Conservation (phyloP, 2,888 invertebrate species). For the Teinopalpus imperialis region DNA sequence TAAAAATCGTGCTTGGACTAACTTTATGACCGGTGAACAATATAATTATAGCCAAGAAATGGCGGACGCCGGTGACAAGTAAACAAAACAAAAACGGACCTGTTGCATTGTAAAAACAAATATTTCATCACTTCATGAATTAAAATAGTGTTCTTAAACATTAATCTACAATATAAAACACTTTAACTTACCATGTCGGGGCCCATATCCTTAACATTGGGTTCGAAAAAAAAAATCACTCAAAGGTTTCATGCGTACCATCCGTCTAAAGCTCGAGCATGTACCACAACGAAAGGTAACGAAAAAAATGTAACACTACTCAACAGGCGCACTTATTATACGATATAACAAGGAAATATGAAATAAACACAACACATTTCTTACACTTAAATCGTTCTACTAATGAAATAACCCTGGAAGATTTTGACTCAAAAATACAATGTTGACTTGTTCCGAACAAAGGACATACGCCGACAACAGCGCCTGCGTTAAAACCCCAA, state of each 20-base stretch:
- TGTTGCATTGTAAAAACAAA: conserved; percentile 75
- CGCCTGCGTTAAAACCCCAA: conserved; percentile 75
- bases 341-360: conserved; percentile 42
- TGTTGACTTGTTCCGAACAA: conserved; percentile 82
- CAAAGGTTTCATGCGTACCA: conserved; percentile 85
- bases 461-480: conserved; percentile 79
- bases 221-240: conserved; percentile 85
- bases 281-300: conserved; percentile 62
- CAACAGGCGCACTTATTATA: conserved; percentile 46
- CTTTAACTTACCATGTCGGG: conserved; percentile 87
- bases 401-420: conserved; percentile 55
- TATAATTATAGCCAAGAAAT: conserved; percentile 71
- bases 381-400: conserved; percentile 51
- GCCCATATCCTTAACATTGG: conserved; percentile 91
- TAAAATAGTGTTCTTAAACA: conserved; percentile 52
- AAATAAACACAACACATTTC: conserved; percentile 54
- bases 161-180: conserved; percentile 42
- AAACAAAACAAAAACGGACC: conserved; percentile 83
- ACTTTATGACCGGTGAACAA: conserved; percentile 69
- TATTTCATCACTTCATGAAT: conserved; percentile 64
- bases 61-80: conserved; percentile 84
- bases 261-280: conserved; percentile 71
- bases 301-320: conserved; percentile 49
- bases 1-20: conserved; percentile 15
- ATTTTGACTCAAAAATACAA: conserved; percentile 69